Evolutionary conservation across 2,888 invertebrate genomes (phyloP).

Genomic region (Coremacera marginata): DNA sequence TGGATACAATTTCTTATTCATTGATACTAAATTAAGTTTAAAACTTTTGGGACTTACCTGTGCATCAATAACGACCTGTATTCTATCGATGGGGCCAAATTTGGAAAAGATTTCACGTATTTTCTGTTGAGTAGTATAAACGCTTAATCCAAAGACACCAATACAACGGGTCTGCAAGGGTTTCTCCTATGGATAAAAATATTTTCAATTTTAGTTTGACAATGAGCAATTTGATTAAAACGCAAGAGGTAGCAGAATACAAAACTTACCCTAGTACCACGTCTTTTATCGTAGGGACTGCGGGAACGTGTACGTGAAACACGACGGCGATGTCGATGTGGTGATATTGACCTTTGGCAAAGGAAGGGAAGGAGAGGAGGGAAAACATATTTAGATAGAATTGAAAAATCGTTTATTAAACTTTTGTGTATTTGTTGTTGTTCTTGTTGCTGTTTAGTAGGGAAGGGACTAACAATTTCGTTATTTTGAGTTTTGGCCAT

Average conservation of each 20-base stretch:
- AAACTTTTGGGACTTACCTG: constrained; percentile 70
- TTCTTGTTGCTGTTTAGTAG: constrained; percentile 11
- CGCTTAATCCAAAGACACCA: constrained; percentile 94
- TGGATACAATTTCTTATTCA: background rate
- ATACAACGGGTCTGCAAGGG: constrained; percentile 90
- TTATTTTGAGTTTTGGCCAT: constrained; percentile 6
- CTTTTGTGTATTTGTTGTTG: constrained; percentile 8
- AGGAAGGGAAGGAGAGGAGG: constrained; percentile 19
- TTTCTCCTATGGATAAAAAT: constrained; percentile 57
- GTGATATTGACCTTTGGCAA: constrained; percentile 47
- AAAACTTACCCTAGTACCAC: constrained; percentile 47
- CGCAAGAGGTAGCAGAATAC: background rate
- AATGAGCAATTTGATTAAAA: background rate
- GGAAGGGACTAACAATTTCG: background rate
- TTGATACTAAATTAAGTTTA: background rate
- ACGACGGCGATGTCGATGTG: constrained; percentile 42
- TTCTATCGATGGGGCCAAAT: constrained; percentile 91
- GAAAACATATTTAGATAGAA: constrained; percentile 33
- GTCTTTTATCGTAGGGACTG: constrained; percentile 44
- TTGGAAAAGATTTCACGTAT: constrained; percentile 92
- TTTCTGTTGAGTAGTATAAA: constrained; percentile 92
- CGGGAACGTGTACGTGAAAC: constrained; percentile 45
- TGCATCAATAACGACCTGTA: constrained; percentile 95
- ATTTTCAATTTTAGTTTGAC: background rate
- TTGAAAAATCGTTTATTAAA: constrained; percentile 16